Evolutionary conservation across 2,113 vertebrate species (phyloP), one percentile per base, ranked within the genome.

Genomic region (Gorilla gorilla): DNA sequence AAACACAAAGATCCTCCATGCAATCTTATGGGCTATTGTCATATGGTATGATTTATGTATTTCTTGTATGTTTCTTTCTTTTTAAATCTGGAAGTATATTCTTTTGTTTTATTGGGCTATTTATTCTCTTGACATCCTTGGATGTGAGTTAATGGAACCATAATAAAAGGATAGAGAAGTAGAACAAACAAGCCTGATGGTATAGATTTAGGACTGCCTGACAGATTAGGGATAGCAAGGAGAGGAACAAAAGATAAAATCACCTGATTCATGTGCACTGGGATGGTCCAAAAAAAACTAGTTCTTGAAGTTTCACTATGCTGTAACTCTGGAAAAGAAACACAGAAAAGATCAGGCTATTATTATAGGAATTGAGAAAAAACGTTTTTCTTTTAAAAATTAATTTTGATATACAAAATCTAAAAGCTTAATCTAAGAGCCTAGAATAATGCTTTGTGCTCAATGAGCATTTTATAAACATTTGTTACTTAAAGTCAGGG

Each of bases 71-170:
- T 95, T 97, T 95, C 94, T 97, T 97, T 98, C 97, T 97, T 96
- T 96, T 97, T 97, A 97, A 98, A 96, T 96, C 93, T 96, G 57
- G 88, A 98, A 97, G 97, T 97, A 89, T 97, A 96, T 97, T 97
- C 95, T 97, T 98, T 96, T 98, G 97, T 97, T 97, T 97, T 97
- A 98, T 98, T 97, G 97, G 97, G 90, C 97, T 98, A 98, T 98
- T 97, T 97, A 97, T 98, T 98, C 97, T 98, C 96, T 95, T 98
- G 97, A 98, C 97, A 98, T 80, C 73, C 55, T 97, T 95, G 96
- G 88, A 90, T 94, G 89, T 95, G 95, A 98, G 97, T 98, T 97
- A 98, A 97, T 98, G 97, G 97, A 98, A 97, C 79, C 86, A 84
- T 95, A 97, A 98, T 98, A 96, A 98, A 98, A 97, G 95, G 90